A percentile compares a stretch with the other conserved stretches of the same genome.
These are phyloP conservation scores for Lanistes nyassanus DNA, from an alignment of 1,140 invertebrate genomes.

Conservation along the genomic window DNA sequence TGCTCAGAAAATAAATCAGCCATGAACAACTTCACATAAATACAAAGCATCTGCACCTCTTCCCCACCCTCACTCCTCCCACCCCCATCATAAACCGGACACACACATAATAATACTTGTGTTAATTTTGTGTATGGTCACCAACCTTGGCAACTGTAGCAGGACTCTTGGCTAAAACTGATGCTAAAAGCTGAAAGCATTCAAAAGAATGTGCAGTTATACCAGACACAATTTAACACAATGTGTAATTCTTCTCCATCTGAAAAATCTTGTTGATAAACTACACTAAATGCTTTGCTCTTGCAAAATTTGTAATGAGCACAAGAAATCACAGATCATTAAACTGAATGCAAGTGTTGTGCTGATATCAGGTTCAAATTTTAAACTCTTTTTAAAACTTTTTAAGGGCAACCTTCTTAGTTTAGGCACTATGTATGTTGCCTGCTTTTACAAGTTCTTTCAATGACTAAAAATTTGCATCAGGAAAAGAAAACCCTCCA, in stretches of 20 bases:
- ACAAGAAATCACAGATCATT: background rate
- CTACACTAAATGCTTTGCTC: background rate
- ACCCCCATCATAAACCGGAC: too few relatives aligned
- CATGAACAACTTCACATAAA: background rate
- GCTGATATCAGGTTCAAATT: background rate
- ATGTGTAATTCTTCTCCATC: background rate
- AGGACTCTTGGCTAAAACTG: conserved; percentile 78
- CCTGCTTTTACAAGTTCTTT: background rate
- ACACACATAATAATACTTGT: background rate
- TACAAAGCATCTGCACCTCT: background rate
- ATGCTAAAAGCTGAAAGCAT: conserved; percentile 75
- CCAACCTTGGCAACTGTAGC: conserved; percentile 64
- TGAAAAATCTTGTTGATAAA: background rate
- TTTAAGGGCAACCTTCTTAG: background rate
- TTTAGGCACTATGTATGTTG: background rate
- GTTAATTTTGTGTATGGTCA: background rate
- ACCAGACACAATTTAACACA: background rate
- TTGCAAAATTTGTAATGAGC: background rate
- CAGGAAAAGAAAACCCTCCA: conserved; percentile 41
- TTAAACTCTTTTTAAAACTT: background rate
- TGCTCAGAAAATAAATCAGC: background rate
- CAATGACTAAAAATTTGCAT: too few relatives aligned
- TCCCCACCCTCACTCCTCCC: too few relatives aligned
- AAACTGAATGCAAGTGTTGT: background rate
- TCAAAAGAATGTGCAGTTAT: conserved; percentile 22